phyloP scores from a whole-genome alignment of 2,113 vertebrate genomes.

The Okapia johnstoni region DNA sequence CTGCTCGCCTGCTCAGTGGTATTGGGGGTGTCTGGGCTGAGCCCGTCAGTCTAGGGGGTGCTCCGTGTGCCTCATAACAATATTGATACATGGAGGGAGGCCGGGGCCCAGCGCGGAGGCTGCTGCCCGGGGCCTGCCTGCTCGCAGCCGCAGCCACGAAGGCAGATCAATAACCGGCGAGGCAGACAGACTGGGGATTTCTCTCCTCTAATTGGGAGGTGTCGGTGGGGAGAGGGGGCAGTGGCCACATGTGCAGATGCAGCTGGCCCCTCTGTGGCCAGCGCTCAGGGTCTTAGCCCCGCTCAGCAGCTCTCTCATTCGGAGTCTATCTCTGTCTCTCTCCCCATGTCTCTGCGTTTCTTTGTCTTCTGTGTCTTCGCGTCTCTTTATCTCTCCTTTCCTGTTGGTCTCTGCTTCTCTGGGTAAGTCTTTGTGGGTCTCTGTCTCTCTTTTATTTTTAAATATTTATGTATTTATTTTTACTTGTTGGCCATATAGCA shows the following conservation, averaged over 20 bases:
- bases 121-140: background rate
- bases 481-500: background rate
- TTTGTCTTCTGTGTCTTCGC: background rate
- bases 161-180: background rate
- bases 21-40: background rate
- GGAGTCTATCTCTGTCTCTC: background rate
- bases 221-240: background rate
- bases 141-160: fast-evolving
- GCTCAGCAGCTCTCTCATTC: fast-evolving
- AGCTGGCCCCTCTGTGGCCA: fast-evolving
- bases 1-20: fast-evolving
- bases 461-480: background rate
- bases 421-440: background rate
- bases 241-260: background rate
- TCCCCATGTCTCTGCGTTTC: background rate
- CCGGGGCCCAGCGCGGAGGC: fast-evolving
- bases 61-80: too few relatives aligned
- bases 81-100: background rate
- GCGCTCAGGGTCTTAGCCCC: fast-evolving
- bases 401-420: too few relatives aligned
- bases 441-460: background rate
- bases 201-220: background rate
- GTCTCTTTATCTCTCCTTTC: background rate
- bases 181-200: background rate
- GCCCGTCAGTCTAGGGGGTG: background rate